Percentiles rank a stretch among this genome's conserved stretches.
Evolutionary conservation across 2,113 vertebrate genomes (phyloP).

Genomic region (Chlorocebus sabaeus): DNA sequence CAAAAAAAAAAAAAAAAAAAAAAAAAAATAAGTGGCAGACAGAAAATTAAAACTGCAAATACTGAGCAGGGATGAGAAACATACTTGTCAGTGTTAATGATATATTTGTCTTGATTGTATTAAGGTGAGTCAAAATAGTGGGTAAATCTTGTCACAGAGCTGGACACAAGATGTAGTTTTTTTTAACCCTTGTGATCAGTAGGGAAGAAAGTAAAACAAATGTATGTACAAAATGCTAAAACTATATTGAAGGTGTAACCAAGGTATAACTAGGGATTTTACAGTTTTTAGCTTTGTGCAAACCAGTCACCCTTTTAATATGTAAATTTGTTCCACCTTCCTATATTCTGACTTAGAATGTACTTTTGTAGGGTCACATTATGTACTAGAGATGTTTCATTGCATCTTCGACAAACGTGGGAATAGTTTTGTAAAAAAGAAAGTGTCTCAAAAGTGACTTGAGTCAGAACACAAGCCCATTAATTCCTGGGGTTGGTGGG

Average conservation of each 20-base stretch:
- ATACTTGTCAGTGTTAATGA: background rate
- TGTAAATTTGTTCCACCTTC: background rate
- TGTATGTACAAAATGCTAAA: background rate
- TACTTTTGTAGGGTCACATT: background rate
- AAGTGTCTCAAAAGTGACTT: background rate
- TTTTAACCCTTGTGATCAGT: background rate
- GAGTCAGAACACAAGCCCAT: background rate
- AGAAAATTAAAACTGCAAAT: background rate
- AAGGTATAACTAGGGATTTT: background rate
- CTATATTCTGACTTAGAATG: background rate
- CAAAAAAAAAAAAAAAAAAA: too few relatives aligned
- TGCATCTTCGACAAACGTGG: background rate
- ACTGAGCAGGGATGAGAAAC: background rate
- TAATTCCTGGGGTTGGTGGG: background rate
- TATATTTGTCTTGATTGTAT: background rate
- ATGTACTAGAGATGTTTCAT: background rate
- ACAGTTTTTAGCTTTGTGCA: background rate
- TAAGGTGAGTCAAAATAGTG: background rate
- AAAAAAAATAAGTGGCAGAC: conserved; percentile 31
- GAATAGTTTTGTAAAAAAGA: conserved; percentile 7
- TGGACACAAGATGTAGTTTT: background rate
- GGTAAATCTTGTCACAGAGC: background rate
- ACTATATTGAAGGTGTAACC: background rate
- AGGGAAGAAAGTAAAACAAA: background rate
- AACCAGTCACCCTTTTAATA: background rate